These are phyloP conservation scores for Microctonus aethiopoides DNA, from an alignment of 2,888 invertebrate species.

Conservation along the genomic window DNA sequence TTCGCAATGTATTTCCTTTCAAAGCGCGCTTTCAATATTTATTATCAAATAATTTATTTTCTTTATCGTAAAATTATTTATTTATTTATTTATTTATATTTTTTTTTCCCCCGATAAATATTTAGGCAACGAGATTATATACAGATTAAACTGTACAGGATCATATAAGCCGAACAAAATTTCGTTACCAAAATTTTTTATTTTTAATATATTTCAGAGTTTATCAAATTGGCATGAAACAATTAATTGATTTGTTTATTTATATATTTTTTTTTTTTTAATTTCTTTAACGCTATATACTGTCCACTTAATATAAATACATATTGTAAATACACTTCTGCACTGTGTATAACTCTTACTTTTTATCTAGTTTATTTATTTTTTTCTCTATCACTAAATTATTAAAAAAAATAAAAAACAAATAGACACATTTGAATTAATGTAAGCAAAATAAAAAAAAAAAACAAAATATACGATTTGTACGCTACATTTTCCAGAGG, in stretches of 20 bases:
- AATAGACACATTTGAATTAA: neutral
- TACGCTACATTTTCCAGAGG: neutral
- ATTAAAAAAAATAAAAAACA: neutral
- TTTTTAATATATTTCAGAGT: conserved; percentile 22
- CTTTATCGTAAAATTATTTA: neutral
- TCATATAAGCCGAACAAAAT: conserved; percentile 1
- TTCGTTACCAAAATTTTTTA: neutral
- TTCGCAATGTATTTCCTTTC: conserved; percentile 13
- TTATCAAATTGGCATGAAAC: conserved; percentile 28
- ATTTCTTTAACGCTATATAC: neutral
- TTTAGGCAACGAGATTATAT: conserved; percentile 5
- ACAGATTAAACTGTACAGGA: neutral
- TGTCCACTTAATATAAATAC: neutral
- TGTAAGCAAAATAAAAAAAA: neutral
- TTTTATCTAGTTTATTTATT: conserved; percentile 1
- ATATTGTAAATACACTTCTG: conserved; percentile 23
- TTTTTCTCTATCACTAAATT: neutral
- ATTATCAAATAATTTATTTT: neutral
- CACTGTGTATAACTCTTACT: conserved; percentile 14
- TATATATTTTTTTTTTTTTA: neutral
- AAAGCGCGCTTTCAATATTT: neutral
- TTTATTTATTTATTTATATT: no score
- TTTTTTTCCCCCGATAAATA: neutral
- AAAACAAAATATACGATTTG: neutral
- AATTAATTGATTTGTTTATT: conserved; percentile 15